Percentiles rank a stretch among this genome's conserved stretches.
These are phyloP conservation scores for Folsomia manolachei DNA, from an alignment of 2,888 invertebrate genomes.

Conservation along the genomic window DNA sequence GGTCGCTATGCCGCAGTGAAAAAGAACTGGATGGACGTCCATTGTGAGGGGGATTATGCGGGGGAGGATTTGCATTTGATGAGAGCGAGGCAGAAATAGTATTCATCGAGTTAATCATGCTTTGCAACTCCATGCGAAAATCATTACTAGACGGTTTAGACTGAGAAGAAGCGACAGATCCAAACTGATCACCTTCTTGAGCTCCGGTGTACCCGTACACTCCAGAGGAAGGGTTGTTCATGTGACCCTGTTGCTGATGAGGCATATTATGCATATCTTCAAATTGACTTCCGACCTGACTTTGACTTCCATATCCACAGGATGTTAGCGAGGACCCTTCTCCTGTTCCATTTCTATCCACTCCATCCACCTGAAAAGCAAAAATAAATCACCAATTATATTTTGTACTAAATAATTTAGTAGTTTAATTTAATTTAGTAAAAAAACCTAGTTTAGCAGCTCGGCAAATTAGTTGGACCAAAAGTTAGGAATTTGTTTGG, in stretches of 20 bases:
- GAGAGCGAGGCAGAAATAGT: conserved; percentile 19
- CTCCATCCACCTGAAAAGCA: conserved; percentile 24
- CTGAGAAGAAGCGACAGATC: conserved; percentile 14
- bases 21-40: background rate
- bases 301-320: conserved; percentile 74
- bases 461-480: too few species aligned
- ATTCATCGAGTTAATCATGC: conserved; percentile 43
- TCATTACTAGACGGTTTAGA: conserved; percentile 31
- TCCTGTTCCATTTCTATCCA: conserved; percentile 57
- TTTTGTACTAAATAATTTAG: too few species aligned
- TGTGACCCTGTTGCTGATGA: too few species aligned
- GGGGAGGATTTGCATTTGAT: conserved; percentile 6
- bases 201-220: background rate
- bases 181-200: conserved; percentile 12
- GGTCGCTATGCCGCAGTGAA: background rate
- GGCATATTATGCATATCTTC: background rate
- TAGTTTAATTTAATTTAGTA: too few species aligned
- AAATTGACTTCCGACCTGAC: conserved; percentile 22
- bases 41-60: background rate
- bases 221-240: too few species aligned
- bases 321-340: conserved; percentile 77
- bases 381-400: conserved; percentile 15
- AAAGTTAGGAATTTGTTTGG: too few species aligned
- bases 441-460: too few species aligned
- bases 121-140: conserved; percentile 43